phyloP scores from a whole-genome alignment of 2,113 vertebrate genomes.

The Blennius ocellaris region DNA sequence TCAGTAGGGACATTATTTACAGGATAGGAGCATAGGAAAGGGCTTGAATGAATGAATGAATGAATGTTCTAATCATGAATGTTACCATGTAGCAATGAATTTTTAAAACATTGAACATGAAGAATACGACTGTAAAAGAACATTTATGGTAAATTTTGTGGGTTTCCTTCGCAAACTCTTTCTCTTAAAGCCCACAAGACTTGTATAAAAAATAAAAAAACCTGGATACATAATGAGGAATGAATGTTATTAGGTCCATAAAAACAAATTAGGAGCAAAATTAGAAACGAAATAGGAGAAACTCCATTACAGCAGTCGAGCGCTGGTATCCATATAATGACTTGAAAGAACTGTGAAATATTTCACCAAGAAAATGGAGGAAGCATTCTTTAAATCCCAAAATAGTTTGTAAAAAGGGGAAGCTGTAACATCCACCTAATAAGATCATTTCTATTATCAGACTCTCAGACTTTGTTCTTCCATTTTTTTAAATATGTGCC shows the following conservation, averaged over 20 bases:
- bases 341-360: background rate
- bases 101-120: background rate
- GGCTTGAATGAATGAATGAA: background rate
- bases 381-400: constrained; percentile 4
- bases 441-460: constrained; percentile 20
- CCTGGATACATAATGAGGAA: background rate
- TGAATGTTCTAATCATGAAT: background rate
- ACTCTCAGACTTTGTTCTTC: constrained; percentile 6
- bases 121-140: too few relatives aligned
- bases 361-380: background rate
- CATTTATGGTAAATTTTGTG: constrained; percentile 2
- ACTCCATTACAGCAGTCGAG: background rate
- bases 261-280: background rate
- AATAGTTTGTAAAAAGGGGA: constrained; percentile 29
- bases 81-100: background rate
- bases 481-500: constrained; percentile 10
- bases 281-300: background rate
- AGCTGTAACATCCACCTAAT: constrained; percentile 35
- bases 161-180: constrained; percentile 14
- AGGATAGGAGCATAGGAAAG: background rate
- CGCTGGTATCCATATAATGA: background rate
- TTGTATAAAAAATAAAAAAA: background rate
- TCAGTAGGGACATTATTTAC: constrained; percentile 1
- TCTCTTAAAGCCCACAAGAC: background rate
- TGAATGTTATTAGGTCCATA: background rate